A percentile compares a stretch with the other conserved stretches of the same genome.
phyloP scores from a whole-genome alignment of 2,888 invertebrate species.

The Xestia c-nigrum region DNA sequence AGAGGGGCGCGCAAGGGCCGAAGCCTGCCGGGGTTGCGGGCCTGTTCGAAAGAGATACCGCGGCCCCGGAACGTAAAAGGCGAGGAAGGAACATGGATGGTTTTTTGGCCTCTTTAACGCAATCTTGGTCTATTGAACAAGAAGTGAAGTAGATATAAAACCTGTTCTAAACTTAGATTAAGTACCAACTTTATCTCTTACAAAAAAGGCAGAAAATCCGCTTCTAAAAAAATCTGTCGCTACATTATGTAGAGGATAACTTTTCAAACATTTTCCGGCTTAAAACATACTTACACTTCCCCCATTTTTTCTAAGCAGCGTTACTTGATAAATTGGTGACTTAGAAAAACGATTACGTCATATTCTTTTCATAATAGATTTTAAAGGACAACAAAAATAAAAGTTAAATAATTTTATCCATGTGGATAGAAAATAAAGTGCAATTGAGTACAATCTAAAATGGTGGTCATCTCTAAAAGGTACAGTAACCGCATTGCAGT shows the following conservation, averaged over 20 bases:
- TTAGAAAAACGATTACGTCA: neutral
- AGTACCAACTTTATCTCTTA: neutral
- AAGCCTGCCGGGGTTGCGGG: too few species aligned
- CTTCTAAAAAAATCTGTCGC: neutral
- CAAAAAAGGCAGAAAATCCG: neutral
- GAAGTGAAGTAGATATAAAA: neutral
- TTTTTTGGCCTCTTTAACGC: neutral
- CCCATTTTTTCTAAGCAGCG: too few species aligned
- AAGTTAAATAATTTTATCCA: conserved; percentile 2
- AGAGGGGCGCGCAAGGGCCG: too few species aligned
- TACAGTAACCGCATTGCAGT: conserved; percentile 68
- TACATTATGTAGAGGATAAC: neutral
- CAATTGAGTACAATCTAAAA: neutral
- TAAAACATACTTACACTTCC: neutral
- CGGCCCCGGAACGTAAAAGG: too few species aligned
- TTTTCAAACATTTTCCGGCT: neutral
- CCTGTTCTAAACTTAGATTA: neutral
- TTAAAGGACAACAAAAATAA: neutral
- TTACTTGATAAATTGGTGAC: neutral
- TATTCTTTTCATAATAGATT: neutral
- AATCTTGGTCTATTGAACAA: neutral
- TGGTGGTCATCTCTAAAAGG: neutral
- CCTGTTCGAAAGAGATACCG: too few species aligned
- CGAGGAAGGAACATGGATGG: too few species aligned
- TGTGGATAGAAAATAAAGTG: neutral